Evolutionary conservation across 2,888 invertebrate species (phyloP).

Genomic region (Dryomyza anilis): DNA sequence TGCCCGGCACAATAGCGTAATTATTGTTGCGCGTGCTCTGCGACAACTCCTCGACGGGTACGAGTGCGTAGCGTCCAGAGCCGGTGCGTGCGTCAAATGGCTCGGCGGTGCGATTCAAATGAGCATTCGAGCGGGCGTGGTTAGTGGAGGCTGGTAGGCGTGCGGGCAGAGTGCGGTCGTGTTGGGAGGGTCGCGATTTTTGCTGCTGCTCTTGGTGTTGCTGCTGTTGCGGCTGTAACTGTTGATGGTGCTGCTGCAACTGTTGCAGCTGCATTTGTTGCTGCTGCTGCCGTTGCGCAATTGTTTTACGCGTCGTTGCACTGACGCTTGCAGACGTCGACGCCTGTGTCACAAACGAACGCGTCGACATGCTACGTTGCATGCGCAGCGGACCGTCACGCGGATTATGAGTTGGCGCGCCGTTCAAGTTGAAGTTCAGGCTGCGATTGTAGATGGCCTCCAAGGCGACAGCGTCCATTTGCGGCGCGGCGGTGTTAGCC

Average conservation of each 20-base stretch:
- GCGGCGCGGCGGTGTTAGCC: not conserved
- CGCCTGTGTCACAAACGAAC: constrained; percentile 50
- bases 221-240: constrained; percentile 32
- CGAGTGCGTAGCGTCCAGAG: constrained; percentile 63
- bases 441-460: constrained; percentile 56
- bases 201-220: constrained; percentile 23
- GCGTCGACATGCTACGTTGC: constrained; percentile 61
- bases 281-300: constrained; percentile 38
- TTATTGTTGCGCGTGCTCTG: constrained; percentile 43
- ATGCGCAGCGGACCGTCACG: constrained; percentile 59
- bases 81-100: constrained; percentile 44
- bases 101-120: not conserved
- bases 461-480: constrained; percentile 30
- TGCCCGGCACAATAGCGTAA: constrained; percentile 58
- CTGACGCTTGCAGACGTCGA: constrained; percentile 30
- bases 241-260: constrained; percentile 34
- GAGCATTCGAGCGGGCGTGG: not conserved
- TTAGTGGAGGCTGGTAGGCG: constrained; percentile 29
- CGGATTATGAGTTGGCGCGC: constrained; percentile 39
- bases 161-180: constrained; percentile 34
- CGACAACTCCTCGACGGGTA: constrained; percentile 62
- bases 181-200: constrained; percentile 32
- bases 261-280: constrained; percentile 40
- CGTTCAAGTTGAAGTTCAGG: constrained; percentile 48
- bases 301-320: constrained; percentile 34